A percentile compares a stretch with the other conserved stretches of the same genome.
Evolutionary conservation across 2,797 vertebrate genomes (phyloP).

Genomic region (Fringilla coelebs): DNA sequence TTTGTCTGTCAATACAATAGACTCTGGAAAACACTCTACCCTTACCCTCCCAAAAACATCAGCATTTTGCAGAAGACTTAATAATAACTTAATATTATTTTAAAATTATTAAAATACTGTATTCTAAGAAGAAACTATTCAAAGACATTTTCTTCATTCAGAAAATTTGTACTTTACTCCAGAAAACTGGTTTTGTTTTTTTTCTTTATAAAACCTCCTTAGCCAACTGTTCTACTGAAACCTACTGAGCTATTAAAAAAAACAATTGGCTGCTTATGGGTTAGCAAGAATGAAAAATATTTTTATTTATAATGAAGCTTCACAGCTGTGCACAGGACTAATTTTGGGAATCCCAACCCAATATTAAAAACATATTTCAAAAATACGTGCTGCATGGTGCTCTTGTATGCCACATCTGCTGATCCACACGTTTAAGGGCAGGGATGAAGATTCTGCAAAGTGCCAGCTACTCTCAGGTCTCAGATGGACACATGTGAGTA

Average conservation of each 20-base stretch:
- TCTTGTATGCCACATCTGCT: background rate
- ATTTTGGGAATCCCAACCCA: background rate
- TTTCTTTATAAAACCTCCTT: background rate
- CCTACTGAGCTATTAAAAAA: background rate
- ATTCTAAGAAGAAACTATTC: background rate
- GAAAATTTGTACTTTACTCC: background rate
- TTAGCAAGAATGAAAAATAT: background rate
- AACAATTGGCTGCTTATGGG: fast-evolving
- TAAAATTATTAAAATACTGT: background rate
- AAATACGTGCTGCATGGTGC: background rate
- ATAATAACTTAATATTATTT: background rate
- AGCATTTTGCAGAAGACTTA: background rate
- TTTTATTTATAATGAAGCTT: background rate
- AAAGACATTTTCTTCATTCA: background rate
- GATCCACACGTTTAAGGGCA: background rate
- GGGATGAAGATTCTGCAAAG: background rate
- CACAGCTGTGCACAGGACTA: background rate
- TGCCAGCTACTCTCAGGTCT: background rate
- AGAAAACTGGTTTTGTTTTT: background rate
- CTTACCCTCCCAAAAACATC: background rate
- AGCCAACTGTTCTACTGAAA: background rate
- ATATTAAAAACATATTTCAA: background rate
- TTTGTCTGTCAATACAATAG: background rate
- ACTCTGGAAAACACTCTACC: background rate
- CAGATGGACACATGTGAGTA: background rate